Evolutionary conservation across 2,113 vertebrate genomes (phyloP).

Genomic region (Canis aureus): DNA sequence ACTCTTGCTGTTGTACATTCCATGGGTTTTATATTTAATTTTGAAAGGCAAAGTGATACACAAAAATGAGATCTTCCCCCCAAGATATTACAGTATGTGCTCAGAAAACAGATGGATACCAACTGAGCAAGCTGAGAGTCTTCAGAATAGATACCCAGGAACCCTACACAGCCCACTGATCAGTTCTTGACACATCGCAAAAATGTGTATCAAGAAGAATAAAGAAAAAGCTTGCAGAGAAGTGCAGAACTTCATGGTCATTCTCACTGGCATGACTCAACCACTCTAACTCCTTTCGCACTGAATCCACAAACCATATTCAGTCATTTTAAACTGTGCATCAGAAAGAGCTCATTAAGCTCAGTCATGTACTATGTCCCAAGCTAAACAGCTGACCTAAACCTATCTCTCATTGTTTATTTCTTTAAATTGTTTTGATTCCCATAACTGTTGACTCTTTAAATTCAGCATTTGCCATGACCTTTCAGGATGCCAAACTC

Average conservation of each 20-base stretch:
- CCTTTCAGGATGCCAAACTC: neutral
- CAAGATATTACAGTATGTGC: neutral
- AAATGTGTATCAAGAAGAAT: neutral
- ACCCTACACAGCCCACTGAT: neutral
- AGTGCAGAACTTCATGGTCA: neutral
- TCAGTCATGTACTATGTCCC: neutral
- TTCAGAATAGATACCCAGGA: neutral
- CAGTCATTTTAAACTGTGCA: neutral
- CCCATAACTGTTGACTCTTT: neutral
- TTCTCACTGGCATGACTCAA: neutral
- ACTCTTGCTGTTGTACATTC: neutral
- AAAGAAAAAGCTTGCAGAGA: neutral
- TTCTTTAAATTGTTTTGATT: neutral
- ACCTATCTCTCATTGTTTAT: neutral
- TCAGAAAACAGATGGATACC: neutral
- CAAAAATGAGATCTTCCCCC: neutral
- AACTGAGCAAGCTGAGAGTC: neutral
- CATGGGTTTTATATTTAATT: neutral
- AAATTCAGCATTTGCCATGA: neutral
- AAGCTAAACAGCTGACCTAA: neutral
- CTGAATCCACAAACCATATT: neutral
- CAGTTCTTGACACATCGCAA: neutral
- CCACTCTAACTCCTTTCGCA: neutral
- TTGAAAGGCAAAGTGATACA: conserved; percentile 4
- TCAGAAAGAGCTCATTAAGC: neutral